phyloP scores from a whole-genome alignment of 1,140 invertebrate species.

The Drosophila lini region DNA sequence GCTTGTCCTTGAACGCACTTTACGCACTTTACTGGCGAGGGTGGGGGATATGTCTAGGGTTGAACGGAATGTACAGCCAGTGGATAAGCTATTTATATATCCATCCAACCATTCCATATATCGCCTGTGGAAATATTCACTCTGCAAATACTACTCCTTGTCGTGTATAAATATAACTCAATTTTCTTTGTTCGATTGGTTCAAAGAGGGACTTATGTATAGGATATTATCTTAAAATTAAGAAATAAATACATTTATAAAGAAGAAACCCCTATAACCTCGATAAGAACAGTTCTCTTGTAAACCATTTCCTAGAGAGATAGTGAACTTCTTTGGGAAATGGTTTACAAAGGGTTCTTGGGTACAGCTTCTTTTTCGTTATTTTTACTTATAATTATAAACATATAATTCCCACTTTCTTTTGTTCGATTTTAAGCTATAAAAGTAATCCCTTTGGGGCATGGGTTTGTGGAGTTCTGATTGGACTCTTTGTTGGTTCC shows the following conservation, averaged over 20 bases:
- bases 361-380: conserved; percentile 10
- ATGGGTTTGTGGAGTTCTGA: background rate
- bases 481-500: conserved; percentile 23
- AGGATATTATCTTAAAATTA: background rate
- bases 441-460: conserved; percentile 18
- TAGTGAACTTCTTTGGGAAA: too few relatives aligned
- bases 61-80: conserved; percentile 23
- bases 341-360: background rate
- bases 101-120: background rate
- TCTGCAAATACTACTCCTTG: conserved; percentile 3
- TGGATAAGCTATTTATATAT: conserved; percentile 38
- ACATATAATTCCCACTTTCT: conserved; percentile 15
- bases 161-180: background rate
- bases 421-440: conserved; percentile 16
- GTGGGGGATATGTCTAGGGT: conserved; percentile 17
- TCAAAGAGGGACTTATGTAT: background rate
- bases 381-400: background rate
- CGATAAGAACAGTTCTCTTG: background rate
- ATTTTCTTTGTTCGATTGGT: conserved; percentile 20
- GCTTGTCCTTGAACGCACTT: conserved; percentile 77
- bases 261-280: too few relatives aligned
- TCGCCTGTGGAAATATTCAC: conserved; percentile 9
- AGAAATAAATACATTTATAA: background rate
- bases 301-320: too few relatives aligned
- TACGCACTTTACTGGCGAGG: conserved; percentile 44